Conservation (phyloP, 53 echinoderm and acorn worm species). For the Holothuria leucospilota region DNA sequence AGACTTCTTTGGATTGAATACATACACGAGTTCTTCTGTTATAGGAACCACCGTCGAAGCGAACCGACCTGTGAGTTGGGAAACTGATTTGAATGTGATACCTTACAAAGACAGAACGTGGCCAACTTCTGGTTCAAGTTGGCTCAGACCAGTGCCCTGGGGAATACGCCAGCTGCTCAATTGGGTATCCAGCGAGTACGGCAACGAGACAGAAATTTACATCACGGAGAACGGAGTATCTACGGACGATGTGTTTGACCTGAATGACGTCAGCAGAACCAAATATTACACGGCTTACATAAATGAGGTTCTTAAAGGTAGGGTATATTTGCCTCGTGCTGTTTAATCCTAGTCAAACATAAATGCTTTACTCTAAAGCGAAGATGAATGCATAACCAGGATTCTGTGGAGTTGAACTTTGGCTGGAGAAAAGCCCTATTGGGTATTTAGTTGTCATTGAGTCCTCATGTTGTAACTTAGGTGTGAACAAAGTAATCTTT, state of each 20-base stretch:
- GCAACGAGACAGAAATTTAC: constrained; percentile 69
- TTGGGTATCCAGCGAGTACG: constrained; percentile 84
- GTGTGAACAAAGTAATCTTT: too few relatives aligned
- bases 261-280: constrained; percentile 70
- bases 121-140: constrained; percentile 66
- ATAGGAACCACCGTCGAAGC: constrained; percentile 15
- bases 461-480: too few relatives aligned
- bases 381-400: too few relatives aligned
- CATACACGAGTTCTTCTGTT: constrained; percentile 69
- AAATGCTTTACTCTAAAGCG: too few relatives aligned
- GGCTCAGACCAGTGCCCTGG: constrained; percentile 85
- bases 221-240: constrained; percentile 96
- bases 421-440: too few relatives aligned
- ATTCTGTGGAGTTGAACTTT: too few relatives aligned
- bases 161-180: constrained; percentile 76
- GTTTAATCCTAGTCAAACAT: too few relatives aligned
- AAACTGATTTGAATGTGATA: constrained; percentile 57
- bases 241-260: constrained; percentile 72
- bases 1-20: constrained; percentile 92
- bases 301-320: constrained; percentile 92
- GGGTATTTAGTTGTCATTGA: too few relatives aligned
- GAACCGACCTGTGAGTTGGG: constrained; percentile 13
- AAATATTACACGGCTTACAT: constrained; percentile 90
- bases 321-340: not conserved
- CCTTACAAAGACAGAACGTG: constrained; percentile 57